Evolutionary conservation across 2,113 vertebrate genomes (phyloP).

Genomic region (Tenebrosternarchus preto): DNA sequence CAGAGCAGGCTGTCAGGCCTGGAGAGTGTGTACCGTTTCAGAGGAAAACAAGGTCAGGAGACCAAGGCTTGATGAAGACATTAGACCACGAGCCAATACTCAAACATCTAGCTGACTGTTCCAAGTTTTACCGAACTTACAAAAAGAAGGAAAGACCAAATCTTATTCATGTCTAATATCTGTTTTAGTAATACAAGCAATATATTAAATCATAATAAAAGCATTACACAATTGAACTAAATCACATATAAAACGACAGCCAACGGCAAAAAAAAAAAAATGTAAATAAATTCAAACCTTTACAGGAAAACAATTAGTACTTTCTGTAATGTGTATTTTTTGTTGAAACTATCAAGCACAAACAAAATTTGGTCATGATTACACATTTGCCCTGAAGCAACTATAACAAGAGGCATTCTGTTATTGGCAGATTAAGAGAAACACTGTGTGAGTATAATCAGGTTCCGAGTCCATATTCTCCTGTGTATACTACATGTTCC

Average conservation of each 20-base stretch:
- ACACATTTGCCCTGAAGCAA: conserved; percentile 41
- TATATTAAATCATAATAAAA: neutral
- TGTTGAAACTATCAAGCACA: neutral
- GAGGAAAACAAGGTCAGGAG: too few relatives aligned
- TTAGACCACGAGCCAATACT: neutral
- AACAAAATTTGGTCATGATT: neutral
- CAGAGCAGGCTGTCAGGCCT: neutral
- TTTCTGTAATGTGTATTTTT: neutral
- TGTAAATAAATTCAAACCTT: neutral
- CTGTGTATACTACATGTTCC: conserved; percentile 47
- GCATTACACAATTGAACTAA: neutral
- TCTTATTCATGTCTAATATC: neutral
- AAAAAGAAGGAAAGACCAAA: neutral
- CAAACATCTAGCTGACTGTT: too few relatives aligned
- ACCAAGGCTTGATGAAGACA: neutral
- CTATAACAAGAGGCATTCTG: conserved; percentile 39
- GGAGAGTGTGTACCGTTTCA: too few relatives aligned
- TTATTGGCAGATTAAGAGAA: conserved; percentile 35
- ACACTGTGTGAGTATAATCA: conserved; percentile 37
- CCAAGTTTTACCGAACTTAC: neutral
- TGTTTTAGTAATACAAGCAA: neutral
- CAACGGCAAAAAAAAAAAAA: neutral
- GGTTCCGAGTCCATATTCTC: conserved; percentile 42
- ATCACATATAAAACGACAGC: too few relatives aligned
- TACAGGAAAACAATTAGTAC: neutral